Conservation (phyloP, 2,113 vertebrate species). For the Datnioides undecimradiatus region DNA sequence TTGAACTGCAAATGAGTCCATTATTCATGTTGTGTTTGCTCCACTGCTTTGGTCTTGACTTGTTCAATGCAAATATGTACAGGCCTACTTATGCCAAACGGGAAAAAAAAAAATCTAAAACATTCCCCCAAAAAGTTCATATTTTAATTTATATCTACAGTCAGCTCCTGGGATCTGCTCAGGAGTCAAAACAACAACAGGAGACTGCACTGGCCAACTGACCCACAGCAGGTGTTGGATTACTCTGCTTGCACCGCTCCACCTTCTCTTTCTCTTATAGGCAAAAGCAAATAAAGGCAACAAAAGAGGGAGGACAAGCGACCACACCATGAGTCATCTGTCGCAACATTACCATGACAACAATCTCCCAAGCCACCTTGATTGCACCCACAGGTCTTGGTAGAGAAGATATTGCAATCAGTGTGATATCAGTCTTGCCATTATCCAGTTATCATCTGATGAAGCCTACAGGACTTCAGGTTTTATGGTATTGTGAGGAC, state of each 20-base stretch:
- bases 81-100: neutral
- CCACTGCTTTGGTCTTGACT: neutral
- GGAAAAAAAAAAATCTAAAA: neutral
- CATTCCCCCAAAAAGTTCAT: neutral
- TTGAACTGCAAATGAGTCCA: conserved; percentile 24
- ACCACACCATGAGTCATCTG: conserved; percentile 21
- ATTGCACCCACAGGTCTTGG: conserved; percentile 3
- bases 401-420: neutral
- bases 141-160: neutral
- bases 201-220: neutral
- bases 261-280: neutral
- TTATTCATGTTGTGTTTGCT: conserved; percentile 9
- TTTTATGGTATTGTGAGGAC: neutral
- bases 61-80: neutral
- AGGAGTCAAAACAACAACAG: neutral
- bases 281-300: conserved; percentile 19
- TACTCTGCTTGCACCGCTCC: neutral
- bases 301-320: conserved; percentile 21
- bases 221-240: neutral
- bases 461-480: neutral
- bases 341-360: conserved; percentile 54
- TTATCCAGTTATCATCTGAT: neutral
- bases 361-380: conserved; percentile 8
- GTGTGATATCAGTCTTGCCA: neutral
- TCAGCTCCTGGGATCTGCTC: neutral